Percentiles rank a stretch among this genome's conserved stretches.
These are phyloP conservation scores for Epistrophella euchroma DNA, from an alignment of 2,888 invertebrate genomes.

Conservation along the genomic window DNA sequence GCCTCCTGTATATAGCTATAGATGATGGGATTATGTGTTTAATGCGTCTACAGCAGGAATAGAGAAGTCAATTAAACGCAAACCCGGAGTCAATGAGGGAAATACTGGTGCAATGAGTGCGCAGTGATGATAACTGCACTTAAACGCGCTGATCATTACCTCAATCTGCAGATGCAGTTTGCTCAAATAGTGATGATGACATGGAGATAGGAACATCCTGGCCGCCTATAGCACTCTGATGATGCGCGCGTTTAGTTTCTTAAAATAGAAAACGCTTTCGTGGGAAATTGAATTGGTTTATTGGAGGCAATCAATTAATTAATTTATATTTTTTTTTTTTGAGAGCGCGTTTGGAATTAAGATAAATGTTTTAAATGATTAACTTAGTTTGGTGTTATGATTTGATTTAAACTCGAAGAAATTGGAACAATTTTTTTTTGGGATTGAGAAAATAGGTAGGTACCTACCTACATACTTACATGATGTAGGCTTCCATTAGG, in stretches of 20 bases:
- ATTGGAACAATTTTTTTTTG: not conserved
- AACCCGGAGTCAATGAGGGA: constrained; percentile 69
- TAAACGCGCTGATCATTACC: constrained; percentile 72
- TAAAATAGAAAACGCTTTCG: constrained; percentile 50
- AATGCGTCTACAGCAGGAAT: constrained; percentile 14
- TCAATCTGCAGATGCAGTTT: constrained; percentile 73
- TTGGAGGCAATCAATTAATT: constrained; percentile 65
- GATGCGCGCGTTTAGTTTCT: constrained; percentile 9
- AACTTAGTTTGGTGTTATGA: constrained; percentile 47
- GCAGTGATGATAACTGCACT: constrained; percentile 75
- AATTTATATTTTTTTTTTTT: constrained; percentile 31
- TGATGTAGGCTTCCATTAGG: not conserved
- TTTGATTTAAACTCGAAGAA: constrained; percentile 36
- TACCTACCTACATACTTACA: too few species aligned
- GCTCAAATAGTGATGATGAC: constrained; percentile 62
- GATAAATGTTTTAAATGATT: constrained; percentile 67
- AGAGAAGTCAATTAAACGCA: constrained; percentile 71
- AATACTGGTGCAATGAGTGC: constrained; percentile 73
- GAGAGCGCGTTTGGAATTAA: constrained; percentile 45
- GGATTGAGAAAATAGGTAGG: not conserved
- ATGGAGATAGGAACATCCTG: constrained; percentile 68
- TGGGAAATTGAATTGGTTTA: constrained; percentile 40
- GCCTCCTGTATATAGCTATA: constrained; percentile 23
- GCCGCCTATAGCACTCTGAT: not conserved
- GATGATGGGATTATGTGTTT: not conserved